Conservation (phyloP, 2,888 invertebrate genomes). For the Cyclophora punctaria region DNA sequence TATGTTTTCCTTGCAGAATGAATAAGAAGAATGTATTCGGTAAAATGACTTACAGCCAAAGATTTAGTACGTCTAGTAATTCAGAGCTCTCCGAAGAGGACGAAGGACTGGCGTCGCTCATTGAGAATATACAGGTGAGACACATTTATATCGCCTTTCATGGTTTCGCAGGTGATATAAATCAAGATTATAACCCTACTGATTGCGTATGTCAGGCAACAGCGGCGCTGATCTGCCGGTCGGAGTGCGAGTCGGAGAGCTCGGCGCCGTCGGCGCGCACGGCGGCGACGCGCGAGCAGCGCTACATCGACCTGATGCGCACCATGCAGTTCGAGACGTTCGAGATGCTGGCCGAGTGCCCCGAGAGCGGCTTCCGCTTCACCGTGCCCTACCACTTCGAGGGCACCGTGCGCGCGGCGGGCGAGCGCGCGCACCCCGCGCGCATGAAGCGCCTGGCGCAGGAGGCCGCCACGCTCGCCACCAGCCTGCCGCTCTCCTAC, state of each 20-base stretch:
- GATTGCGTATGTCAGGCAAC: conserved; percentile 42
- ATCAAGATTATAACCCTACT: not conserved
- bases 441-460: conserved; percentile 94
- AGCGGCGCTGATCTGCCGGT: conserved; percentile 57
- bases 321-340: conserved; percentile 92
- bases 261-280: conserved; percentile 46
- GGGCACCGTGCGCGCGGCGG: conserved; percentile 88
- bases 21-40: conserved; percentile 77
- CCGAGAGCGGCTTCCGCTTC: conserved; percentile 85
- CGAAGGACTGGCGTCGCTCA: conserved; percentile 90
- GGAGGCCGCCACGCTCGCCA: conserved; percentile 93
- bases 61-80: conserved; percentile 64
- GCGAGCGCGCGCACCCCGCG: conserved; percentile 89
- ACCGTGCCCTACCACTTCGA: conserved; percentile 93
- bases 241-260: conserved; percentile 41
- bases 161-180: no score
- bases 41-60: conserved; percentile 71
- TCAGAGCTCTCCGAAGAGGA: conserved; percentile 86
- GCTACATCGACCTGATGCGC: conserved; percentile 92
- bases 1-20: conserved; percentile 57
- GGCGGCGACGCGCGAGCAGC: conserved; percentile 59
- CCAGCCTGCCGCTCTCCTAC: conserved; percentile 92
- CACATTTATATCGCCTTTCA: no score
- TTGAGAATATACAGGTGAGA: conserved; percentile 88
- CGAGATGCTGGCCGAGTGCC: conserved; percentile 91